Evolutionary conservation across 2,113 vertebrate genomes (phyloP), one percentile per base, ranked within the genome.

Genomic region (Hemiscyllium ocellatum): DNA sequence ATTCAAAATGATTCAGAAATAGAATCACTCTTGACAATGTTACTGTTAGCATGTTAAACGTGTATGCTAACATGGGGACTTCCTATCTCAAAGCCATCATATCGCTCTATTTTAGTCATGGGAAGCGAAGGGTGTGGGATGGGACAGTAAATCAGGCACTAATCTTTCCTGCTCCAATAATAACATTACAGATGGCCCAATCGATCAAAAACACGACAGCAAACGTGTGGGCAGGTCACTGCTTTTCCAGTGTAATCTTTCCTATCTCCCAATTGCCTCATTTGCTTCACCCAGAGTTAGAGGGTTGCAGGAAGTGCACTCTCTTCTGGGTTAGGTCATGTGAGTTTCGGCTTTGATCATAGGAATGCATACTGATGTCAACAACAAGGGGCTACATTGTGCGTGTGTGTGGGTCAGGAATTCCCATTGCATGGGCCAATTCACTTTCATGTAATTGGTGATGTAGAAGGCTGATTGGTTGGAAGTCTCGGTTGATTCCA

Each of bases 221-320:
- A 24, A 95, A 95, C 72, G 69, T 52, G 94, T 95, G 94, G 68
- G 94, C 69, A 95, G 69, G 94, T 76, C 94, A 72, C 42, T 19
- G 22, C 69, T 76, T 70, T 76, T 95, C 94, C 68, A 52, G 26
- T 72, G 69, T 33, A 52, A 33, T 47, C 68, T 70, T 72, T 42
- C 15, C 29, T 70, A 70, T 94, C 93, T 50, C 13, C 68, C 93
- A 94, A 29, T 56, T 89, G 4, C 24, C 33, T 13, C 33, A 61
- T 94, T 69, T 8, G 65, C 42, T 47, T 69, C 26, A 29, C 37
- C 93, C 68, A 15, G 24, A 29, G 37, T 42, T 37, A 70, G 93
- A 69, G 13, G 24, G 70, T 47, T 70, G 26, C 37, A 94, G 66
- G 68, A 94, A 94, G 68, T 94, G 68, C 37, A 70, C 70, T 94